Evolutionary conservation across 2,797 vertebrate genomes (phyloP).

Genomic region (Halcyon badia): DNA sequence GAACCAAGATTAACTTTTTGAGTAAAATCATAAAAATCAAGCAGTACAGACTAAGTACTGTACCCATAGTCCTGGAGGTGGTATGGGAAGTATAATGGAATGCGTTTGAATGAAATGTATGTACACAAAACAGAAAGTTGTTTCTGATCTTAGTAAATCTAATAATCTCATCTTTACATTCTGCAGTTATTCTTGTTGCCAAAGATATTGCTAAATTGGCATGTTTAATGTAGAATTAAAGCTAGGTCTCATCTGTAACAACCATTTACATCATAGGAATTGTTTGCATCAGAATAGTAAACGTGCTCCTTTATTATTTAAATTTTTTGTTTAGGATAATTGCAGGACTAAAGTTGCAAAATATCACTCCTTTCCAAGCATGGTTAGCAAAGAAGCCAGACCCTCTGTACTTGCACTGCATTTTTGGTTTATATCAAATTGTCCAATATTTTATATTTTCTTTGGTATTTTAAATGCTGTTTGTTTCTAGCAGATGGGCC

Average conservation of each 20-base stretch:
- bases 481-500: not conserved
- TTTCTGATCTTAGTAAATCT: not conserved
- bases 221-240: not conserved
- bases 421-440: not conserved
- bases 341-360: not conserved
- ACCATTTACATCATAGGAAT: not conserved
- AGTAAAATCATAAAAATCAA: not conserved
- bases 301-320: not conserved
- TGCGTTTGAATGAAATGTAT: not conserved
- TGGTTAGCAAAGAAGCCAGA: not conserved
- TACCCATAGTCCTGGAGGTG: not conserved
- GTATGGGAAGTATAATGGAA: not conserved
- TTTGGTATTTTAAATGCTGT: conserved; percentile 36
- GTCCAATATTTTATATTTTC: not conserved
- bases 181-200: conserved; percentile 30
- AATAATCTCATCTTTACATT: not conserved
- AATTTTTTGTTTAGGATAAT: not conserved
- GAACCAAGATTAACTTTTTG: not conserved
- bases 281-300: not conserved
- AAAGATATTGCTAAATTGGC: conserved; percentile 28
- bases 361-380: not conserved
- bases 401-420: not conserved
- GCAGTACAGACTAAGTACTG: not conserved
- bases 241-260: not conserved
- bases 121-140: not conserved